Percentiles rank a stretch among this genome's conserved stretches.
Conservation (phyloP, 1,140 invertebrate species). For the Tribolium madens region DNA sequence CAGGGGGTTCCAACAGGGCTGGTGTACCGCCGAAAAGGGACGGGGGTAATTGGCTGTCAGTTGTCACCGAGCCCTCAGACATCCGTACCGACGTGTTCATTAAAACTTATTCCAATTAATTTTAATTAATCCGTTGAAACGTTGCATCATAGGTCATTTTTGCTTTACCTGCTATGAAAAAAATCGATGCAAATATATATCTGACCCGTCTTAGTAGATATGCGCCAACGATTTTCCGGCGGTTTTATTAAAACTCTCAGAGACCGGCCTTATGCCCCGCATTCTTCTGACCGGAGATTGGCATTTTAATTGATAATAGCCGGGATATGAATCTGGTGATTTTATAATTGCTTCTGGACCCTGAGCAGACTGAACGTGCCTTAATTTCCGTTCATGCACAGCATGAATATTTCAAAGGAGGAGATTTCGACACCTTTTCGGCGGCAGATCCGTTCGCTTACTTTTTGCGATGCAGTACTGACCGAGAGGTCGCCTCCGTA, state of each 20-base stretch:
- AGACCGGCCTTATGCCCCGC: not conserved
- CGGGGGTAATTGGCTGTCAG: slow-evolving; percentile 55
- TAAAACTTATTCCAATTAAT: slow-evolving; percentile 61
- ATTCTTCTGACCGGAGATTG: slow-evolving; percentile 47
- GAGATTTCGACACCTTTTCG: slow-evolving; percentile 12
- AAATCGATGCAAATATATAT: not conserved
- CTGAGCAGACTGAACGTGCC: slow-evolving; percentile 8
- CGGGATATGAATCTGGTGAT: slow-evolving; percentile 35
- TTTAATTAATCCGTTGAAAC: slow-evolving; percentile 56
- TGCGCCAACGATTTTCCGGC: slow-evolving; percentile 32
- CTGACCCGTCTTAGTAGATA: too few relatives aligned
- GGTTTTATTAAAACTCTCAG: slow-evolving; percentile 39
- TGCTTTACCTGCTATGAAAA: not conserved
- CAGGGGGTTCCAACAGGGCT: slow-evolving; percentile 41
- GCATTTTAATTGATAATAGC: slow-evolving; percentile 50
- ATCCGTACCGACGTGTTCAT: slow-evolving; percentile 56
- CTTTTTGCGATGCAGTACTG: slow-evolving; percentile 69
- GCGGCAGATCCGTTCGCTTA: slow-evolving; percentile 10
- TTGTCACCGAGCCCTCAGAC: slow-evolving; percentile 50
- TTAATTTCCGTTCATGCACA: slow-evolving; percentile 46
- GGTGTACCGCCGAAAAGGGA: slow-evolving; percentile 31
- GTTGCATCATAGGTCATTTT: not conserved
- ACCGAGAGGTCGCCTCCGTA: slow-evolving; percentile 96
- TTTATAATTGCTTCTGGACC: slow-evolving; percentile 32
- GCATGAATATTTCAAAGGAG: slow-evolving; percentile 21